These are phyloP conservation scores for Diprion similis DNA, from an alignment of 1,140 invertebrate species.

Conservation along the genomic window DNA sequence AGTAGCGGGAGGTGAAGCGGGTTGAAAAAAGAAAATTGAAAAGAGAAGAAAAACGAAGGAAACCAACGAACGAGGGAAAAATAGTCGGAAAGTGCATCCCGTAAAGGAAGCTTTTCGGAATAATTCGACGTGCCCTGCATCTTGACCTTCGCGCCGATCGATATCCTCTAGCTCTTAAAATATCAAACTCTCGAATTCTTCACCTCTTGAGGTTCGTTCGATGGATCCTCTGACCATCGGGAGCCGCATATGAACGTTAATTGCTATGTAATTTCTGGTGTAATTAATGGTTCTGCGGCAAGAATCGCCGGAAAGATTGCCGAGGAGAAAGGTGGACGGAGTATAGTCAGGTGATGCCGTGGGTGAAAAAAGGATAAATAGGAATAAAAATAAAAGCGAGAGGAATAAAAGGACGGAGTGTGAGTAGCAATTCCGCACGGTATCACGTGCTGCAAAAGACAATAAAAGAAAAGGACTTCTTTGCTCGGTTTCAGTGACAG, in stretches of 20 bases:
- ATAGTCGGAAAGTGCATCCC: not conserved
- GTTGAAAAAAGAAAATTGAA: not conserved
- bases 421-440: slow-evolving; percentile 6
- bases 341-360: not conserved
- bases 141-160: not conserved
- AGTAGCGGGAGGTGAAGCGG: not conserved
- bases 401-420: not conserved
- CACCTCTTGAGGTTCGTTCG: no score
- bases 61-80: no score
- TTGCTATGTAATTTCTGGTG: not conserved
- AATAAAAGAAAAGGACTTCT: slow-evolving; percentile 8
- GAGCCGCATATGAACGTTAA: no score
- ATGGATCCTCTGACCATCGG: no score
- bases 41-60: not conserved
- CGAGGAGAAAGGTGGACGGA: not conserved
- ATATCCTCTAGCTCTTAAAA: not conserved
- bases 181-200: no score
- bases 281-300: not conserved
- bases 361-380: not conserved
- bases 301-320: not conserved
- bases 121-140: slow-evolving; percentile 7
- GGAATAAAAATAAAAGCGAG: not conserved
- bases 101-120: not conserved
- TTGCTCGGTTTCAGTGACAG: not conserved
- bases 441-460: slow-evolving; percentile 3